A percentile compares a stretch with the other conserved stretches of the same genome.
These are phyloP conservation scores for Rafetus swinhoei DNA, from an alignment of 2,113 vertebrate genomes.

Conservation along the genomic window DNA sequence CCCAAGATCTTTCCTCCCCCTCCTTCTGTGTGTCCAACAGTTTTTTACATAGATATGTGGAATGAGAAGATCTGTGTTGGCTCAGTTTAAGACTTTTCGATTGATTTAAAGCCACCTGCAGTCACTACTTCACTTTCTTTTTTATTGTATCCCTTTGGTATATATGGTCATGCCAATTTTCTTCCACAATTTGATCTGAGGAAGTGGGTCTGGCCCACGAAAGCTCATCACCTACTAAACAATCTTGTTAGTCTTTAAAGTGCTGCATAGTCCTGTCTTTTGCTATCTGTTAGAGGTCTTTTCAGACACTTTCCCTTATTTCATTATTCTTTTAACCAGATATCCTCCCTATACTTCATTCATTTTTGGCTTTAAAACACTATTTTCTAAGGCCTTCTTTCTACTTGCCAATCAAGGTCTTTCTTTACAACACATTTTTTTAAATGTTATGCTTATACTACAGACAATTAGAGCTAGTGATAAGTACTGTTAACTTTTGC, in stretches of 20 bases:
- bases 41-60: background rate
- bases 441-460: background rate
- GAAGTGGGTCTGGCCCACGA: too few species aligned
- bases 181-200: too few species aligned
- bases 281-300: background rate
- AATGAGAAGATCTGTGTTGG: background rate
- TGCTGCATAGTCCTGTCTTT: too few species aligned
- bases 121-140: too few species aligned
- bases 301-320: background rate
- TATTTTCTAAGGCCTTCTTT: background rate
- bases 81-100: background rate
- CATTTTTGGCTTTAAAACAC: background rate
- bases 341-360: background rate
- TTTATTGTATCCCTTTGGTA: too few species aligned
- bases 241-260: too few species aligned
- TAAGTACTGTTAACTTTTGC: background rate
- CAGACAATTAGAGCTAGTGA: too few species aligned
- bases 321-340: background rate
- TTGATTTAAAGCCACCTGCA: too few species aligned
- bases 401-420: background rate
- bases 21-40: background rate
- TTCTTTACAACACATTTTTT: background rate
- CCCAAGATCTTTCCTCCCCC: background rate
- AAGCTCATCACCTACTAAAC: too few species aligned
- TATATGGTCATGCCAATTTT: too few species aligned